Base-by-base conservation (phyloP, 2,113 vertebrate genomes). In the Pedetes capensis region DNA sequence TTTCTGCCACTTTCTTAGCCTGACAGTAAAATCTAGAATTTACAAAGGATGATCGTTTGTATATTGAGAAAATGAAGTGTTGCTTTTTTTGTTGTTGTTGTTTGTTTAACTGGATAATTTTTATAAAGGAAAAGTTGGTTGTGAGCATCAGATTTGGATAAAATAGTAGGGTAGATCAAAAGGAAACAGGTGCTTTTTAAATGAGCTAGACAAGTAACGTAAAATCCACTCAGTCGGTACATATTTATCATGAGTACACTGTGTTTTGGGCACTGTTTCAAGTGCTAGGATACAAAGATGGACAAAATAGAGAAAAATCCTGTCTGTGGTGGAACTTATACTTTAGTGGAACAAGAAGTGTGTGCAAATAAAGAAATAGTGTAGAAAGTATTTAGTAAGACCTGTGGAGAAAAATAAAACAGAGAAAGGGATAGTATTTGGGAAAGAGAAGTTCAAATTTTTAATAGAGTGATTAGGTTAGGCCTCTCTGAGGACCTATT, bases 51-150 rank as follows among this genome's bases (percentile, higher is more conserved):
- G 25, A 59, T 63, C 1, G 25, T 89, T 51, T 71, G 7, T 91
- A 55, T 85, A 71, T 63, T 87, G 69, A 69, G 32, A 85, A 64
- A 51, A 51, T 63, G 34, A 89, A 11, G 14, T 95, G 8, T 93
- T 96, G 23, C 57, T 93, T 83, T 66, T 93, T 93, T 95, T n/a
- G n/a, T n/a, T n/a, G n/a, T 20, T 90, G n/a, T 80, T 93, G 57
- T 91, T 92, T 83, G 16, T 78, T 94, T 42, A 74, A 86, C 55
- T 87, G 79, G 92, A n/a, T 75, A 87, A 25, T 51, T 84, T 90
- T 83, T 87, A 32, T 88, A 84, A 93, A 69, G 63, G 80, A 87
- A 57, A 88, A 39, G 18, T 49, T 87, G 57, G 66, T 51, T 85
- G n/a, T 91, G 49, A 94, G 68, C 23, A 74, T 20, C 6, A 22